Conservation (phyloP, 2,113 vertebrate species). For the Excalfactoria chinensis region DNA sequence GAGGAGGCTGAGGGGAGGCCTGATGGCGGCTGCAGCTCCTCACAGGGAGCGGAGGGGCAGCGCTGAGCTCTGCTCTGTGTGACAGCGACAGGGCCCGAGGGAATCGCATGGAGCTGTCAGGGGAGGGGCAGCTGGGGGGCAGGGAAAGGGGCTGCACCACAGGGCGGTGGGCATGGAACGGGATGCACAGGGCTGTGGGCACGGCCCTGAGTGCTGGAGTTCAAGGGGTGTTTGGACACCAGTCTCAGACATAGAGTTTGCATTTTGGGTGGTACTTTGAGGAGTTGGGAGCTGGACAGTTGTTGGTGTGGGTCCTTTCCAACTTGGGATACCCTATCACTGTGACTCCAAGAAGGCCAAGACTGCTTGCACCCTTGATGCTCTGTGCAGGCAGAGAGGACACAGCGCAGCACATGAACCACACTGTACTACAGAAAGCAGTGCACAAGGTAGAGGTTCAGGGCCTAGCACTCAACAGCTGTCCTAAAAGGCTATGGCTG, state of each 20-base stretch:
- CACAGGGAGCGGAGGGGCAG: not conserved
- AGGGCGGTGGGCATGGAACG: no score
- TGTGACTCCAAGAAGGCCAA: not conserved
- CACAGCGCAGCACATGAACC: not conserved
- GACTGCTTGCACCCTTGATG: rapidly evolving
- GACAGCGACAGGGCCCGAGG: not conserved
- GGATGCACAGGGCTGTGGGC: no score
- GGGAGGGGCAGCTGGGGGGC: not conserved
- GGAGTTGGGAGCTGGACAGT: not conserved
- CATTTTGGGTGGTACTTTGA: not conserved
- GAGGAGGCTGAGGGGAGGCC: not conserved
- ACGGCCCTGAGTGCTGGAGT: not conserved
- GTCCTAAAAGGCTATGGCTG: not conserved
- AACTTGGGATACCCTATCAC: not conserved
- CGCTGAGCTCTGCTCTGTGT: not conserved
- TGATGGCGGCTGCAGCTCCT: not conserved
- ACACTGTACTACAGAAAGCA: not conserved
- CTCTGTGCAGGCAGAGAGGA: not conserved
- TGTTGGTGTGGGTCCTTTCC: not conserved
- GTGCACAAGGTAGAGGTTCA: not conserved
- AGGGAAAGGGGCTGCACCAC: not conserved
- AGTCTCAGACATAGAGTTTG: not conserved
- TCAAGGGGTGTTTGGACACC: not conserved
- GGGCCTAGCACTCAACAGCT: not conserved
- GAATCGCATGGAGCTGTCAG: not conserved